A percentile compares a stretch with the other conserved stretches of the same genome.
These are phyloP conservation scores for Phenacoccus solenopsis DNA, from an alignment of 1,140 invertebrate species.

Conservation along the genomic window DNA sequence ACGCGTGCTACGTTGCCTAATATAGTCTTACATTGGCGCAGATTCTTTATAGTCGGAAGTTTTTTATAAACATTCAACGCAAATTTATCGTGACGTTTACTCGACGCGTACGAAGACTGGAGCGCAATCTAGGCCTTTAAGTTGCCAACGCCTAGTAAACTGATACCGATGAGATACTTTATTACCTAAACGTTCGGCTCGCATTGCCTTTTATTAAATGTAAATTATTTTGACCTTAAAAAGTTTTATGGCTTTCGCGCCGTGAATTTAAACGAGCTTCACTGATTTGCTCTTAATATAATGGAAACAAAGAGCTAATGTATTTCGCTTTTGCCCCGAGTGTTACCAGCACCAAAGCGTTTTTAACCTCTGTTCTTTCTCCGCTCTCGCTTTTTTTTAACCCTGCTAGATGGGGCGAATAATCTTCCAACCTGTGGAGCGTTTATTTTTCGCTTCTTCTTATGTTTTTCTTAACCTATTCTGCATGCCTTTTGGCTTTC, in stretches of 20 bases:
- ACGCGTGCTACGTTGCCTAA: too few species aligned
- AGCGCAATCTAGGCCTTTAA: slow-evolving; percentile 1
- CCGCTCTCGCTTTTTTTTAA: too few species aligned
- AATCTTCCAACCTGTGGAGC: too few species aligned
- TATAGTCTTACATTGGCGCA: background rate
- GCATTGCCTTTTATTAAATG: background rate
- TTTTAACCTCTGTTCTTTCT: too few species aligned
- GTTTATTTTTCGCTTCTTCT: too few species aligned
- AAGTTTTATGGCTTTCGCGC: background rate
- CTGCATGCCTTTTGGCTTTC: too few species aligned
- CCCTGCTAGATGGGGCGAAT: too few species aligned
- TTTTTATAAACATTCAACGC: background rate
- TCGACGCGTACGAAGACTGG: too few species aligned
- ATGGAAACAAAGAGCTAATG: background rate
- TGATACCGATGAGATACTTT: slow-evolving; percentile 1
- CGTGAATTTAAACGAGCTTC: background rate
- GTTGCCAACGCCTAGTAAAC: background rate
- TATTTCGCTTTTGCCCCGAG: background rate
- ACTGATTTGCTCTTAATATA: background rate
- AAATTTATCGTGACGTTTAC: background rate
- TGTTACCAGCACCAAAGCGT: too few species aligned
- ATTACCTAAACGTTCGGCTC: background rate
- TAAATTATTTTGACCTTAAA: slow-evolving; percentile 4
- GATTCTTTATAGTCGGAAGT: background rate
- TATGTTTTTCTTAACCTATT: too few species aligned